Evolutionary conservation across 2,888 invertebrate genomes (phyloP).

Genomic region (Drosophila vallismaia): DNA sequence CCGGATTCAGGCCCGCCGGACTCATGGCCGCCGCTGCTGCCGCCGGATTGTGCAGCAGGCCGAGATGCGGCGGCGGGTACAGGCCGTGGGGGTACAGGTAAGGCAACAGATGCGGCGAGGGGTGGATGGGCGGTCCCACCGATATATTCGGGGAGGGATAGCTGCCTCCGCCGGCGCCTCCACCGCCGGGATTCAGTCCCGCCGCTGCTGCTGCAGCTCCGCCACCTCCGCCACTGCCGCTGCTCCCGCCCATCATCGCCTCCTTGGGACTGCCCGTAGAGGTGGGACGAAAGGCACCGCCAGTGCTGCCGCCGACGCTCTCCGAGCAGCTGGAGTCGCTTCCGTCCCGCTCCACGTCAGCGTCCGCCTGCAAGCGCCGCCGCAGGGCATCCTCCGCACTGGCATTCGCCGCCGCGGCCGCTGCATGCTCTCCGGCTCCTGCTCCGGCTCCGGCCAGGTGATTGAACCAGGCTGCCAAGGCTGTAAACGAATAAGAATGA

Average conservation of each 20-base stretch:
- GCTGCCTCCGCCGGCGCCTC: slow-evolving; percentile 46
- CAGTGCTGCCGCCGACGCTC: slow-evolving; percentile 85
- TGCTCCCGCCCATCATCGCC: slow-evolving; percentile 78
- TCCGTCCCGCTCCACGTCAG: slow-evolving; percentile 87
- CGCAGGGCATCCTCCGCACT: slow-evolving; percentile 83
- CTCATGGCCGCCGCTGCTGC: slow-evolving; percentile 86
- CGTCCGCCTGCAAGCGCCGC: slow-evolving; percentile 85
- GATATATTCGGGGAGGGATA: slow-evolving; percentile 96
- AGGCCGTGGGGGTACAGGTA: slow-evolving; percentile 96
- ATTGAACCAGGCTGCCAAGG: slow-evolving; percentile 87
- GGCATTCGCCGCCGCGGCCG: slow-evolving; percentile 72
- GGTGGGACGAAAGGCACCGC: slow-evolving; percentile 84
- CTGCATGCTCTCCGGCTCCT: slow-evolving; percentile 85
- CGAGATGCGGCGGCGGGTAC: slow-evolving; percentile 91
- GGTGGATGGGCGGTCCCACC: slow-evolving; percentile 96
- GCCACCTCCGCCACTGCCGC: slow-evolving; percentile 49
- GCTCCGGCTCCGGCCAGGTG: slow-evolving; percentile 85
- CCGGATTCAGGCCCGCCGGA: slow-evolving; percentile 89
- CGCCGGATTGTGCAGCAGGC: slow-evolving; percentile 86
- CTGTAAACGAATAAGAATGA: slow-evolving; percentile 60
- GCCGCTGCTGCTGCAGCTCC: slow-evolving; percentile 50
- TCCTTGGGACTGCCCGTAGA: slow-evolving; percentile 85
- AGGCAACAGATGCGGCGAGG: slow-evolving; percentile 93
- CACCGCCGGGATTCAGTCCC: slow-evolving; percentile 76
- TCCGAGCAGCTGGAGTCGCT: slow-evolving; percentile 91